Base-by-base conservation (phyloP, 2,797 vertebrate genomes). In the Odontamblyopus lacepedii region DNA sequence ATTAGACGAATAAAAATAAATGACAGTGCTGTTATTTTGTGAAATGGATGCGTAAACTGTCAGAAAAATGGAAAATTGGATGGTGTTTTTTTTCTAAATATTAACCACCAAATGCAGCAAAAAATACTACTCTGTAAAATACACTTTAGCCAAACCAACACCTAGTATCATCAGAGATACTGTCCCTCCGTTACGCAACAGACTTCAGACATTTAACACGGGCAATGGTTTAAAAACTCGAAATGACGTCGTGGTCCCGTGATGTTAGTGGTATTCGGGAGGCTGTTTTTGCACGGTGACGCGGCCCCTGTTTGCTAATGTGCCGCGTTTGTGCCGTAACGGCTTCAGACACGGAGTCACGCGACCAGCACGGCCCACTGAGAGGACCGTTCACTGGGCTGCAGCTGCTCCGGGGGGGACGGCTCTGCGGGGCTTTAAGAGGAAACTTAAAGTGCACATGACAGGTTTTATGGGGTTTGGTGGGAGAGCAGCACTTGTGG, bases 271-370 rank as follows among this genome's bases (percentile, higher is more conserved):
- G 64, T 4, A 30, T 60, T 60, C 18, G 12, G 38, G 35, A 75
- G 80, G 70, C 55, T 80, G 73, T 76, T 51, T 73, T 61, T 18
- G 63, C 27, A 64, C 68, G 78, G 82, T 76, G 78, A 82, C 67
- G 70, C 65, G 51, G 71, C 74, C 74, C 74, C 53, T 3, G 77
- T 81, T 70, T 50, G 23, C 92, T 89, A 89, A 91, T 82, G 83
- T 83, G 73, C 77, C 38, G 77, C 38, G 77, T 87, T 90, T 90
- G 88, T 91, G 73, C 77, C 76, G 59, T 76, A 73, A 70, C 27
- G 5, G 63, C 79, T 76, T 81, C 81, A 88, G 88, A 91, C 84
- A 83, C 85, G 83, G 87, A 83, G 82, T 87, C 91, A 91, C 90
- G 86, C 91, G 90, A 87, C 71, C 72, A 67, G 77, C 63, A 66